Percentiles rank a stretch among this genome's conserved stretches.
These are phyloP conservation scores for Burhinus bistriatus DNA, from an alignment of 2,113 vertebrate genomes.

Conservation along the genomic window DNA sequence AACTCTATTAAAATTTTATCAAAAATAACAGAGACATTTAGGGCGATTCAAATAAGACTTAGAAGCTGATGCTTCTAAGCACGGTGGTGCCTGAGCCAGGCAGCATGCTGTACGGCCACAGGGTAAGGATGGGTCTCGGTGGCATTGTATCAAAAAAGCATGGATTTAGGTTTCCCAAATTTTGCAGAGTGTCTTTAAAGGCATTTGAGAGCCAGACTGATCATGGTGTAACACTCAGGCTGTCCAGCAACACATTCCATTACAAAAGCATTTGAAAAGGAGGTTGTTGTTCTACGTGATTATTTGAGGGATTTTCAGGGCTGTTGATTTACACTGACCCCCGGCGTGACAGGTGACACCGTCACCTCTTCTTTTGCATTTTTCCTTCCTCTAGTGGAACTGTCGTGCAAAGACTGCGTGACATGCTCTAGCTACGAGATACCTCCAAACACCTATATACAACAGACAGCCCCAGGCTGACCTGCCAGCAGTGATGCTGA, in stretches of 20 bases:
- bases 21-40: neutral
- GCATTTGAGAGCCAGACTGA: too few species aligned
- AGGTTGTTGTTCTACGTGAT: too few species aligned
- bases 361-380: neutral
- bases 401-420: neutral
- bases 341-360: too few species aligned
- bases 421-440: neutral
- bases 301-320: too few species aligned
- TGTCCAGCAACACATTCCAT: too few species aligned
- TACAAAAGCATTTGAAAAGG: too few species aligned
- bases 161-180: neutral
- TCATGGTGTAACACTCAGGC: too few species aligned
- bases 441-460: accelerated
- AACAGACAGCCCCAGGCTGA: accelerated
- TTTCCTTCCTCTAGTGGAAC: neutral
- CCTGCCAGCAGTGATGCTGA: neutral
- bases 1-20: neutral
- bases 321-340: too few species aligned
- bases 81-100: neutral
- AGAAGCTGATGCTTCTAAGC: neutral
- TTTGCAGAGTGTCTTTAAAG: too few species aligned
- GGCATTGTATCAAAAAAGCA: neutral
- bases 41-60: neutral
- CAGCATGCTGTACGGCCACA: too few species aligned
- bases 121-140: neutral